These are phyloP conservation scores for Astropecten irregularis DNA, from an alignment of 53 echinoderm and acorn worm species.

Conservation along the genomic window DNA sequence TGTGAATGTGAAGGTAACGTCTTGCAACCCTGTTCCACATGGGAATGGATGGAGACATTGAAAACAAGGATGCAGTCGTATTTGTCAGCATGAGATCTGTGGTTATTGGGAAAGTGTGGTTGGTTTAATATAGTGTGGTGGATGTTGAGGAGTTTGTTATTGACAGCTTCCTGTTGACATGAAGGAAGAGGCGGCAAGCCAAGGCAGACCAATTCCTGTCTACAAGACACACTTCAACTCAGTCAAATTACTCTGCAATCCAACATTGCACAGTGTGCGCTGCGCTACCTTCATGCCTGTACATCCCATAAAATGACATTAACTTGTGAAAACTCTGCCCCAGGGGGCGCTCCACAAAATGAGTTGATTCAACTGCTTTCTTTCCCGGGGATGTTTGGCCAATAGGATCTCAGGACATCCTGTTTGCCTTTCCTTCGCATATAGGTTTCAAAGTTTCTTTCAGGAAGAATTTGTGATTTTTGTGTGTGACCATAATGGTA, in stretches of 20 bases:
- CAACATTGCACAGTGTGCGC: neutral
- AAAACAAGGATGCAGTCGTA: neutral
- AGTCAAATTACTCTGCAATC: constrained; percentile 41
- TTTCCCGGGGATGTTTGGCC: constrained; percentile 54
- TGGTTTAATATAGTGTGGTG: constrained; percentile 30
- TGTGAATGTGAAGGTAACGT: too few species aligned
- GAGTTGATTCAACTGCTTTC: constrained; percentile 62
- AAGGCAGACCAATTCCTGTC: constrained; percentile 14
- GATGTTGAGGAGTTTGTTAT: constrained; percentile 18
- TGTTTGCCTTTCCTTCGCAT: constrained; percentile 49
- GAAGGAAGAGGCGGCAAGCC: constrained; percentile 41
- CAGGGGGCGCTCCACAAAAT: constrained; percentile 53
- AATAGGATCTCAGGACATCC: constrained; percentile 54
- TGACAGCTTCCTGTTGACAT: constrained; percentile 60
- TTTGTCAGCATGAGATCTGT: neutral
- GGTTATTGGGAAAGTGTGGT: constrained; percentile 35
- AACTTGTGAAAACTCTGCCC: constrained; percentile 56
- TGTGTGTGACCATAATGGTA: constrained; percentile 17
- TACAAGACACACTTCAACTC: constrained; percentile 26
- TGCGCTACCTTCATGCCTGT: constrained; percentile 17
- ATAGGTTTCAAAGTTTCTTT: constrained; percentile 47
- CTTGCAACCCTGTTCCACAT: neutral
- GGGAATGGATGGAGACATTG: neutral
- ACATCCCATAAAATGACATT: constrained; percentile 59
- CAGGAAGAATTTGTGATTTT: constrained; percentile 46